Conservation (phyloP, 2,888 invertebrate species). For the Epinotia nisella region DNA sequence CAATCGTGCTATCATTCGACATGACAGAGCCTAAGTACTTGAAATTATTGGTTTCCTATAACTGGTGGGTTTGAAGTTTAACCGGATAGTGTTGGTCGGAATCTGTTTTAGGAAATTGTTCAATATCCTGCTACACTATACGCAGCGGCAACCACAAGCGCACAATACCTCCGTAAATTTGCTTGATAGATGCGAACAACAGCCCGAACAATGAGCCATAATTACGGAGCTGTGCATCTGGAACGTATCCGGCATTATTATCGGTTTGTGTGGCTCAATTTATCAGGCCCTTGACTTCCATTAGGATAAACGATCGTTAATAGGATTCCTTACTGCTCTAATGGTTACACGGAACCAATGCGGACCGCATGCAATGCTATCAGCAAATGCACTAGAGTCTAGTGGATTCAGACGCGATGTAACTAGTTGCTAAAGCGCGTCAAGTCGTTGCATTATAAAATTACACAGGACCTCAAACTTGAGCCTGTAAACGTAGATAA, state of each 20-base stretch:
- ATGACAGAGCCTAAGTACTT: too few relatives aligned
- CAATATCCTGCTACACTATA: conserved; percentile 59
- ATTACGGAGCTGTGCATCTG: conserved; percentile 50
- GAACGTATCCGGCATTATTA: conserved; percentile 51
- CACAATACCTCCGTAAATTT: conserved; percentile 48
- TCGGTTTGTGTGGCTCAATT: conserved; percentile 54
- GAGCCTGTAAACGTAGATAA: too few relatives aligned
- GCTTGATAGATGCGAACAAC: conserved; percentile 50
- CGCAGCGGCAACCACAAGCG: conserved; percentile 45
- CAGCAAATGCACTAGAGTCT: conserved; percentile 29
- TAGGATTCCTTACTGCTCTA: conserved; percentile 49
- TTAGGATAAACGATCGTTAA: conserved; percentile 51
- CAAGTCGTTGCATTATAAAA: too few relatives aligned
- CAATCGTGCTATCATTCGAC: too few relatives aligned
- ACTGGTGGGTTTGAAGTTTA: too few relatives aligned
- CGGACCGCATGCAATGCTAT: conserved; percentile 31
- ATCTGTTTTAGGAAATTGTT: conserved; percentile 63
- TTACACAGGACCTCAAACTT: too few relatives aligned
- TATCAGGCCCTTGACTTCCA: conserved; percentile 50
- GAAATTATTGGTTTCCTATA: too few relatives aligned
- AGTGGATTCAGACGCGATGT: too few relatives aligned
- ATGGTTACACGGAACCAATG: conserved; percentile 17
- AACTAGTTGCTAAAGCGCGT: too few relatives aligned
- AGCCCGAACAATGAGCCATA: conserved; percentile 50
- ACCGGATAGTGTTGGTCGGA: too few relatives aligned